Evolutionary conservation across 2,113 vertebrate genomes (phyloP), one percentile per base, ranked within the genome.

Genomic region (Rallus limicola): DNA sequence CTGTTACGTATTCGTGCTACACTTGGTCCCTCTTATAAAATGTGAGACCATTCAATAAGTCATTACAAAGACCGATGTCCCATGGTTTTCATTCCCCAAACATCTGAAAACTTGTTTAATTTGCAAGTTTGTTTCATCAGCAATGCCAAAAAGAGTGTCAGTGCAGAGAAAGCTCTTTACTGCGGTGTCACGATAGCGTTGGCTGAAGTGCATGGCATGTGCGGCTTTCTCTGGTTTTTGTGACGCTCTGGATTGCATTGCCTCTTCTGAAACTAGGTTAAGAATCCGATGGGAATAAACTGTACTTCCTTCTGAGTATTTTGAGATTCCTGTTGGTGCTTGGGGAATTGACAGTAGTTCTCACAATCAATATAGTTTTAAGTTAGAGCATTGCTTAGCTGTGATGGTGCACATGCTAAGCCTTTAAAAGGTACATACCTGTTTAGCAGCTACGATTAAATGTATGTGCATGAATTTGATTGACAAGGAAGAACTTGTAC

Each of bases 231-330:
- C 36, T 75, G 38, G 3, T 72, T 79, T 87, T 72, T 52, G 21
- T 81, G 29, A 36, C 0, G 0, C 38, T 55, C 72, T 75, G 80
- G 18, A 33, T 67, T 60, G 42, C 0, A 0, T 63, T 91, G 46
- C 36, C 29, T 50, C 36, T 81, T 78, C n/a, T 86, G 80, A 88
- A 92, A 82, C 16, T 12, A 34, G 40, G n/a, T 74, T 81, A 68
- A 52, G 40, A 78, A 10, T 59, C 33, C 21, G n/a, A 0, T 53
- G 59, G 64, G 52, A 83, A 36, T 75, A 11, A 78, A 26, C 13
- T 38, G 2, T 63, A 8, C 28, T 90, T 85, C 33, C 31, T 62
- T 88, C 40, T 44, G 33, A 48, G 46, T 84, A 53, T 50, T 80
- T 29, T 34, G 46, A n/a, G 36, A 50, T 67, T 74, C 17, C 36